Base-by-base conservation (phyloP, 2,888 invertebrate genomes). In the Pristionchus arcanus region DNA sequence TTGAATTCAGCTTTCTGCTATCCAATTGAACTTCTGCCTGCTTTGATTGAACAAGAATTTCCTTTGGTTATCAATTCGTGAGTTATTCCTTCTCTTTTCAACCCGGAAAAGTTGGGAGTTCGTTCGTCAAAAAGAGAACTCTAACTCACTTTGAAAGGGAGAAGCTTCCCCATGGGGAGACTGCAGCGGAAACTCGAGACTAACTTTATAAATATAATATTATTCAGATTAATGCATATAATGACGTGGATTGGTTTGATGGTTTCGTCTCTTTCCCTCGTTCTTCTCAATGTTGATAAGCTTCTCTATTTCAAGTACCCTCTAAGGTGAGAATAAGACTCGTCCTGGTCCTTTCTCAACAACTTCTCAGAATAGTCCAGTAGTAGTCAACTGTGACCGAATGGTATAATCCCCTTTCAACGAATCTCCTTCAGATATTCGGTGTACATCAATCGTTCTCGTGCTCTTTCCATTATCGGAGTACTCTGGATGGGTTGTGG, bases 251-350 rank as follows among this genome's bases (percentile, higher is more conserved):
- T 94, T 63, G 93, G 92, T 25, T 87, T 95, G 66, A 94, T 94
- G 68, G 94, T 93, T 11, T 95, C 95, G 55, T 93, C 93, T n/a
- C 90, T 94, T 25, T 94, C 94, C 68, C 92, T 95, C 83, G 94
- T 95, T 71, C 92, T 94, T 19, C 92, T 95, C 74, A 95, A 95
- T 87, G 91, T 94, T 74, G 95, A 95, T 90, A 95, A 95, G 89
- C 91, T 95, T 15, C 90, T 94, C 77, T 95, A 93, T 89, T 95
- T 95, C 92, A 94, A 94, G 59, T 95, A 94, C 87, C 95, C 95
- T 15, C 90, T 95, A 28, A 91, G 94, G 94, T 94, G 87, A 55
- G 89, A 16, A 59, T 37, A 11, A 19, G n/a, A 37, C 15, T 71
- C 42, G 3, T 42, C 42, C 49, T 66, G 19, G 21, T 53, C 28